Conservation (phyloP, 1,140 invertebrate genomes). For the Oncopeltus fasciatus region DNA sequence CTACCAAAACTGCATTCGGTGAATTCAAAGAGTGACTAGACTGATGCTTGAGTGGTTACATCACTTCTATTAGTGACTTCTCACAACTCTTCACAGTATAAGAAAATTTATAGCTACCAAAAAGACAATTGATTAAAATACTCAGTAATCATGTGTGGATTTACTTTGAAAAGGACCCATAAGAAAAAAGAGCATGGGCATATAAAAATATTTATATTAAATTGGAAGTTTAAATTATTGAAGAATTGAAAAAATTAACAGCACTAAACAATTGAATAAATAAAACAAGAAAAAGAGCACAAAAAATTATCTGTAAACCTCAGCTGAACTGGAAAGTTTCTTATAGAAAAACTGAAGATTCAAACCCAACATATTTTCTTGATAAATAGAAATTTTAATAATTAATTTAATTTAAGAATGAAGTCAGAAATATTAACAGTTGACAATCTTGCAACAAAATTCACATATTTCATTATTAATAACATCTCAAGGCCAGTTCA, state of each 20-base stretch:
- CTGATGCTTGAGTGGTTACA: background rate
- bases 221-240: background rate
- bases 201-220: background rate
- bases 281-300: too few species aligned
- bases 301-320: too few species aligned
- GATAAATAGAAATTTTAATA: too few species aligned
- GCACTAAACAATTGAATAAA: background rate
- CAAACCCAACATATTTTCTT: too few species aligned
- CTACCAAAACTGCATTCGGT: background rate
- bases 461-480: too few species aligned
- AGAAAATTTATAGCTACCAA: background rate
- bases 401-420: too few species aligned
- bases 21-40: background rate
- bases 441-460: too few species aligned
- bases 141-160: background rate
- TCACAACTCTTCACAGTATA: too few species aligned
- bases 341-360: too few species aligned
- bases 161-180: background rate
- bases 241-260: background rate
- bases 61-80: background rate
- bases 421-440: too few species aligned
- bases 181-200: background rate
- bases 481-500: conserved; percentile 4
- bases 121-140: background rate
- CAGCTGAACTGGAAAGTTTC: too few species aligned